phyloP scores from a whole-genome alignment of 1,140 invertebrate genomes.

The Brachystomella parvula region DNA sequence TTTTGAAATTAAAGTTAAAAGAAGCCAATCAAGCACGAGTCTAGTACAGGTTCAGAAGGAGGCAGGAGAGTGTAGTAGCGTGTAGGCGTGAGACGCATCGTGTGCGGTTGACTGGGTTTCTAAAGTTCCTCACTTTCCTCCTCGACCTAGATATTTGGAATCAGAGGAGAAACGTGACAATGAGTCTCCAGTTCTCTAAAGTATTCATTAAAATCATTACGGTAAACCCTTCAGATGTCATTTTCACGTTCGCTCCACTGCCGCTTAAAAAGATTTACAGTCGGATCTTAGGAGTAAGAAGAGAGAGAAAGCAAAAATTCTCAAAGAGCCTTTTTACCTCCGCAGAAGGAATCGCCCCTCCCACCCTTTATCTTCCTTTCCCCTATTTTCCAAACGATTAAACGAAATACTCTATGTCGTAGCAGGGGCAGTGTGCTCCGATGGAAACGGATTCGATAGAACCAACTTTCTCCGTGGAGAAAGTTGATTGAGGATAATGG shows the following conservation, averaged over 20 bases:
- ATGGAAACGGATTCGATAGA: no score
- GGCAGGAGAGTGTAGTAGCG: background rate
- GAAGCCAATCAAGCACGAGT: no score
- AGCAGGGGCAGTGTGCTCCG: background rate
- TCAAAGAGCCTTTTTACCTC: no score
- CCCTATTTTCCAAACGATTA: constrained; percentile 31
- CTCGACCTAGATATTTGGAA: background rate
- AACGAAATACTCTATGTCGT: background rate
- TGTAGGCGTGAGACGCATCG: background rate
- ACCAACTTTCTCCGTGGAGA: no score
- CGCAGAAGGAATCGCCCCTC: background rate
- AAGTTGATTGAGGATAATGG: no score
- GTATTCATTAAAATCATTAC: background rate
- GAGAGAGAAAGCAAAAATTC: no score
- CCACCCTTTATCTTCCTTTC: constrained; percentile 22
- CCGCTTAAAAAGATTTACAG: background rate
- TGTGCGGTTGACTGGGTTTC: background rate
- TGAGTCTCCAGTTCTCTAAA: background rate
- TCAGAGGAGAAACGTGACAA: background rate
- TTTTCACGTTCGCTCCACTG: background rate
- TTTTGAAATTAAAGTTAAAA: no score
- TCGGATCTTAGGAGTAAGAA: no score
- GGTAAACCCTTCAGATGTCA: background rate
- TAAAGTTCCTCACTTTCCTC: background rate
- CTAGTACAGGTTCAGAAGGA: no score